A percentile compares a stretch with the other conserved stretches of the same genome.
phyloP scores from a whole-genome alignment of 2,888 invertebrate genomes.

The Drosophila peninsularis region DNA sequence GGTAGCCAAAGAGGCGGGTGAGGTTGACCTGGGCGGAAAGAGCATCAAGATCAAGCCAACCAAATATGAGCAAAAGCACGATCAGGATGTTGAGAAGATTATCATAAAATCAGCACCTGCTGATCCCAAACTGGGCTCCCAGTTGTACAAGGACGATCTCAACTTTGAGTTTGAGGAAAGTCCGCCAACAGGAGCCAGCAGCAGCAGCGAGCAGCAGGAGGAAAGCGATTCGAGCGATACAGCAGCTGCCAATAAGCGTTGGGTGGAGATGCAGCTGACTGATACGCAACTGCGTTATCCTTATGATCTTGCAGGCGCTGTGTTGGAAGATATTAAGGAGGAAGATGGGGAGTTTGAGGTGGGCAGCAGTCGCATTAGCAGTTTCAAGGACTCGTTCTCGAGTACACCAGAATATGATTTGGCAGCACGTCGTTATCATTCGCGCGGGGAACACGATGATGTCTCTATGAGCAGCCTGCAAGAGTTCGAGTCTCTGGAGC shows the following conservation, averaged over 20 bases:
- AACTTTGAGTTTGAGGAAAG: slow-evolving; percentile 90
- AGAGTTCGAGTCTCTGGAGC: slow-evolving; percentile 96
- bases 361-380: slow-evolving; percentile 89
- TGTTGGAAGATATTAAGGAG: slow-evolving; percentile 95
- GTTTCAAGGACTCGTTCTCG: slow-evolving; percentile 94
- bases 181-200: slow-evolving; percentile 85
- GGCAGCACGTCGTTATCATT: slow-evolving; percentile 92
- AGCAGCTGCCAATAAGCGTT: slow-evolving; percentile 92
- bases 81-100: slow-evolving; percentile 90
- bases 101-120: slow-evolving; percentile 89
- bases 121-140: slow-evolving; percentile 87
- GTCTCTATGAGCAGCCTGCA: slow-evolving; percentile 96
- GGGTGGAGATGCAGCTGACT: slow-evolving; percentile 95
- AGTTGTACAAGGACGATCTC: slow-evolving; percentile 86
- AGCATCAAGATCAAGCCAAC: slow-evolving; percentile 89
- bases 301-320: slow-evolving; percentile 92
- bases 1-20: slow-evolving; percentile 93
- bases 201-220: slow-evolving; percentile 81
- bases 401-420: slow-evolving; percentile 97
- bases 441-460: slow-evolving; percentile 93
- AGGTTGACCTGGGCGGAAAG: slow-evolving; percentile 93
- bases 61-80: slow-evolving; percentile 87
- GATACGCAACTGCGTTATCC: slow-evolving; percentile 88
- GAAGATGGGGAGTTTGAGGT: slow-evolving; percentile 96
- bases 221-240: slow-evolving; percentile 88